A percentile compares a stretch with the other conserved stretches of the same genome.
phyloP scores from a whole-genome alignment of 2,888 invertebrate genomes.

The Cyclophora albipunctata region DNA sequence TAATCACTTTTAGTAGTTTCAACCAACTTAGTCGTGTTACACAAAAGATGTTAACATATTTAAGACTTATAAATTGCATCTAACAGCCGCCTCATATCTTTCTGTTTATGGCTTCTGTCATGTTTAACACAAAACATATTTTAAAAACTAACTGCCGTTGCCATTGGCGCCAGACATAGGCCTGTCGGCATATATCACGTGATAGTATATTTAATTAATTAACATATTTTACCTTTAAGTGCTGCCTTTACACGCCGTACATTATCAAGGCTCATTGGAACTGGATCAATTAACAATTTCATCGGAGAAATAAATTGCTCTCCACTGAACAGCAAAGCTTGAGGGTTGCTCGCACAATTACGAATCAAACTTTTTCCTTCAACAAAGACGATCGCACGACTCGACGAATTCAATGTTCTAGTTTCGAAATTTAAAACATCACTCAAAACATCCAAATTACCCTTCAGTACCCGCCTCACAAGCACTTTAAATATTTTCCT shows the following conservation, averaged over 20 bases:
- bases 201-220: too few species aligned
- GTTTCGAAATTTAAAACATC: slow-evolving; percentile 64
- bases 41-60: too few species aligned
- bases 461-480: slow-evolving; percentile 63
- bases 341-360: slow-evolving; percentile 31
- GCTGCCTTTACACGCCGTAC: slow-evolving; percentile 60
- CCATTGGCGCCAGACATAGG: too few species aligned
- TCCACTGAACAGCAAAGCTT: slow-evolving; percentile 50
- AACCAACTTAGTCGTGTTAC: too few species aligned
- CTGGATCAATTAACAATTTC: slow-evolving; percentile 58
- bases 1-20: too few species aligned
- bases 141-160: too few species aligned
- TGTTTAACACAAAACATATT: too few species aligned
- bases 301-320: slow-evolving; percentile 44
- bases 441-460: slow-evolving; percentile 59
- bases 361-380: slow-evolving; percentile 44
- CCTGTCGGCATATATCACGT: too few species aligned
- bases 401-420: slow-evolving; percentile 56
- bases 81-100: too few species aligned
- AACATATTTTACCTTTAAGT: slow-evolving; percentile 56
- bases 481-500: slow-evolving; percentile 63
- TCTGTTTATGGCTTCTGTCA: too few species aligned
- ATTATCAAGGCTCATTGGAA: slow-evolving; percentile 56
- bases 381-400: slow-evolving; percentile 55
- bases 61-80: too few species aligned